Evolutionary conservation across 1,140 invertebrate species (phyloP), one percentile per base, ranked within the genome.

Genomic region (Trichogramma pretiosum): DNA sequence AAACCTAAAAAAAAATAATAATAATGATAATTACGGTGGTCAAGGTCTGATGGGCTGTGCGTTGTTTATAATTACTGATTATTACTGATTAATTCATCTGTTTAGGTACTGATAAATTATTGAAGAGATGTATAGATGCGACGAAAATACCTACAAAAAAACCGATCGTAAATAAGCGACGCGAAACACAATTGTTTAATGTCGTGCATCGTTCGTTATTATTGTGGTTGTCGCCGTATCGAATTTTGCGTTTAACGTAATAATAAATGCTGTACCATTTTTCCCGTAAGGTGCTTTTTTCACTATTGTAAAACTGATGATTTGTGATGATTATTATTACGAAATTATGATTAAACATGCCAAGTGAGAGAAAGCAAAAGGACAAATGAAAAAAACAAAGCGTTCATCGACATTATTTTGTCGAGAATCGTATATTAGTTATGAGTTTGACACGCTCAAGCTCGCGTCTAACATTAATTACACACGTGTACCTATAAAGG

Each of bases 221-320:
- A 50, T 50, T 50, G 48, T 30, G 28, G 36, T 45, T 50, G 48
- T 50, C 36, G 37, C 48, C 48, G 48, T 50, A 40, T 45, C 48
- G 48, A 38, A n/a, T n/a, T n/a, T 32, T 39, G 17, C 32, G 3
- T 50, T 45, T 10, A 45, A n/a, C n/a, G 42, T 49, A 44, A 19
- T 36, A 23, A 22, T 46, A 40, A 45, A 34, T 50, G 42, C 46
- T 50, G n/a, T 44, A 28, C 24, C 41, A 39, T 38, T 49, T 44
- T 41, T 41, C 44, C 21, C 45, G 4, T 46, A 45, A 32, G 48
- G 48, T 50, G 48, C 48, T 50, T 50, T 40, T 45, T 11, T 39
- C 23, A 33, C 39, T 50, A 32, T 32, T 44, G 35, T 46, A 37
- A 50, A 38, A 18, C 30, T 39, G 24, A 28, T 36, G 33, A 40